Conservation (phyloP, 2,797 vertebrate species). For the Siniperca scherzeri region DNA sequence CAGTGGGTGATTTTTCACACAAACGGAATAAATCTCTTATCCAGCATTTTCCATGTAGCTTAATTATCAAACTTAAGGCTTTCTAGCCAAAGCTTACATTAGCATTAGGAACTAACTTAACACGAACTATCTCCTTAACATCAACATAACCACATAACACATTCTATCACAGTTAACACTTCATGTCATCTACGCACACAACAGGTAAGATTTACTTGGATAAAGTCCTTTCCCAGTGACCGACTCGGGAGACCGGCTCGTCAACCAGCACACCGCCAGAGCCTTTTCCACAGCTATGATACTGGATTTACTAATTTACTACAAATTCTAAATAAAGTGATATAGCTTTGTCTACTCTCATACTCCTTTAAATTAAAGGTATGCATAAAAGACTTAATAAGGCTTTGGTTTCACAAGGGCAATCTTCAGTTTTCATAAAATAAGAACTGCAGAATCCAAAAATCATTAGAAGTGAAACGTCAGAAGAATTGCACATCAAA, state of each 20-base stretch:
- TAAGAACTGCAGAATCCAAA: not conserved
- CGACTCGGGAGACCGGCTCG: not conserved
- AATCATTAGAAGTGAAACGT: not conserved
- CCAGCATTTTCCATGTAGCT: no score
- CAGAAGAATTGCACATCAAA: not conserved
- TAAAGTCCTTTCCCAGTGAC: conserved; percentile 1
- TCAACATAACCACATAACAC: not conserved
- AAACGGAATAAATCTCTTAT: not conserved
- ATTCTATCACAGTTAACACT: not conserved
- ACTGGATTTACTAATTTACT: conserved; percentile 17
- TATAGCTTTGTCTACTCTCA: not conserved
- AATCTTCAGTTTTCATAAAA: not conserved
- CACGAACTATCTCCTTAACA: not conserved
- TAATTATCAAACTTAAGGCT: not conserved
- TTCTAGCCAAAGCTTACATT: not conserved
- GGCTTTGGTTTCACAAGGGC: not conserved
- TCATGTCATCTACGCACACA: not conserved
- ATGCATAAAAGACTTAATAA: not conserved
- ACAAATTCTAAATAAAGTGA: not conserved
- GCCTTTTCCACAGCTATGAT: not conserved
- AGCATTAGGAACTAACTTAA: no score
- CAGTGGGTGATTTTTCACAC: not conserved
- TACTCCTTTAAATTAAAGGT: not conserved
- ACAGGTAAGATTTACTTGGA: not conserved
- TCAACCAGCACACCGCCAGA: not conserved